Conservation (phyloP, 2,888 invertebrate species). For the Temnothorax unifasciatus region DNA sequence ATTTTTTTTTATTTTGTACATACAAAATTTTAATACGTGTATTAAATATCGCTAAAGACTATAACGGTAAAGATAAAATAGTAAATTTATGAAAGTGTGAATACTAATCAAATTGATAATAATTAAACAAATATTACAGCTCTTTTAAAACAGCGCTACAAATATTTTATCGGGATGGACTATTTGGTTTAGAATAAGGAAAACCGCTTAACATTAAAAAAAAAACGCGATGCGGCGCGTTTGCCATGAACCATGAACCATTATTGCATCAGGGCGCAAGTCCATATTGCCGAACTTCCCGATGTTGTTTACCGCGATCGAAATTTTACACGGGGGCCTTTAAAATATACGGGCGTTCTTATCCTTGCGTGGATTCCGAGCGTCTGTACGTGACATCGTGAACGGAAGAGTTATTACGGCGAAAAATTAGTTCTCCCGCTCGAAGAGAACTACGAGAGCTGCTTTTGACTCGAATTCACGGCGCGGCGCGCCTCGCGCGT, state of each 20-base stretch:
- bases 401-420: slow-evolving; percentile 33
- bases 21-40: slow-evolving; percentile 17
- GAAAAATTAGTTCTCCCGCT: slow-evolving; percentile 40
- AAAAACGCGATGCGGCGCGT: not conserved
- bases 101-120: slow-evolving; percentile 1
- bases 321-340: slow-evolving; percentile 1
- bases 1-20: slow-evolving; percentile 10
- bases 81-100: slow-evolving; percentile 27
- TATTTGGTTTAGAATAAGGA: not conserved
- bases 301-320: not conserved
- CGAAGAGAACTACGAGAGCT: slow-evolving; percentile 18
- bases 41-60: slow-evolving; percentile 3
- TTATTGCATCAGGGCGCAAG: slow-evolving; percentile 2
- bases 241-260: not conserved
- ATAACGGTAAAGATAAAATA: slow-evolving; percentile 2
- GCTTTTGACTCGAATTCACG: slow-evolving; percentile 40
- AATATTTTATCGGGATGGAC: not conserved
- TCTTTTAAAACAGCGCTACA: not conserved
- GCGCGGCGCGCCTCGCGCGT: slow-evolving; percentile 5
- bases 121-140: not conserved
- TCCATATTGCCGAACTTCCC: not conserved
- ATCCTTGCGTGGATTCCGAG: not conserved
- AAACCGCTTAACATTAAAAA: not conserved
- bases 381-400: slow-evolving; percentile 32
- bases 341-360: not conserved